Base-by-base conservation (phyloP, 2,888 invertebrate species). In the Brachynemurus nebulosus region DNA sequence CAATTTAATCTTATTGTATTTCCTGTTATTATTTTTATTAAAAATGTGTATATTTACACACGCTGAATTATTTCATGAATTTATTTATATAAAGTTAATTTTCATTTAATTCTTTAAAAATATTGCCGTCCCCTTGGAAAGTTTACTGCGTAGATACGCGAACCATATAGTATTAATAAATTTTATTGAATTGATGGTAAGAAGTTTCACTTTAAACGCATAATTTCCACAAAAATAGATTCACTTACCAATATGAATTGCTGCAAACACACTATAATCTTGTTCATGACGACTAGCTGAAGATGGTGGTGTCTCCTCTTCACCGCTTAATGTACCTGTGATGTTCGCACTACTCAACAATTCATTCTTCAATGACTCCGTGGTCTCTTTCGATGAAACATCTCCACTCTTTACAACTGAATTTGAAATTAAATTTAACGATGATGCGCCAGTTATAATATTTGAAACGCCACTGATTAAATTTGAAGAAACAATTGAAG, bases 231-330 rank as follows among this genome's bases (percentile, higher is more conserved):
- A 34, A 34, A 34, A n/a, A 11, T 14, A 2, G 8, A 34, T 14
- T 14, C n/a, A 12, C 35, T 36, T 44, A 38, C 19, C 40, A 37
- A 45, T 47, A 12, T 19, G 8, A 16, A 42, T 21, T 30, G 42
- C 34, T 12, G 61, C 62, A 45, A 63, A 64, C 8, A 64, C 62
- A 48, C 61, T 62, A 43, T 61, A 61, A 50, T 65, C 64, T 37
- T 63, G 60, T 12, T 53, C 54, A 46, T 60, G 59, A 44, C 57
- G 55, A 30, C 54, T 50, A 40, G 51, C 53, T 19, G 47, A 43
- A 47, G 57, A 61, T 23, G 53, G 56, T 21, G 53, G 51, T 51
- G 45, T 62, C 58, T 49, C 49, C 14, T 49, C 49, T 11, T 46
- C 49, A 16, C 47, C 49, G 19, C 44, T 44, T n/a, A 25, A 19